These are phyloP conservation scores for Loris lydekkerianus DNA, from an alignment of 2,797 vertebrate genomes.

Conservation along the genomic window DNA sequence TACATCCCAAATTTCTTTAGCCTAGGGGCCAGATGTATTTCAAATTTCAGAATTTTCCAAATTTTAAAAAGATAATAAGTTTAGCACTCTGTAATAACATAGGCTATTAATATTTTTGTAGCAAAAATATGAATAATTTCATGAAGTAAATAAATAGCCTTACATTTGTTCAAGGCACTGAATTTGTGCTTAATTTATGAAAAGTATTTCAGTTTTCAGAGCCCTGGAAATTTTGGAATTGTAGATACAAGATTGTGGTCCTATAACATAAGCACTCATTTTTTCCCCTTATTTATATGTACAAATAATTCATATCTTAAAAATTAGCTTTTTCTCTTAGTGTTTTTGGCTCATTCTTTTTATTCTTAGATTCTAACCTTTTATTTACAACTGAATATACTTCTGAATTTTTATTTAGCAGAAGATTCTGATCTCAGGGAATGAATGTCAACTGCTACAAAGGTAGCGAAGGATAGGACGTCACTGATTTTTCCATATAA, in stretches of 20 bases:
- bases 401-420: constrained; percentile 14
- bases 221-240: not conserved
- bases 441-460: not conserved
- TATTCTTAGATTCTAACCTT: not conserved
- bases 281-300: not conserved
- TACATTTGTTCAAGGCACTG: not conserved
- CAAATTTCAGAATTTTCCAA: constrained; percentile 37
- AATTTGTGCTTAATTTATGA: constrained; percentile 25
- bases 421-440: not conserved
- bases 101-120: not conserved
- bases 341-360: not conserved
- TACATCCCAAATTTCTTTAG: not conserved
- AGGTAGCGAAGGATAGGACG: not conserved
- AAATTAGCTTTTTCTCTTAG: not conserved
- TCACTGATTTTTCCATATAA: not conserved
- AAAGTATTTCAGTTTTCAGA: constrained; percentile 34
- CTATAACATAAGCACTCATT: not conserved
- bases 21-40: not conserved
- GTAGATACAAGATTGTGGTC: not conserved
- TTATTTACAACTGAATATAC: not conserved
- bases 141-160: not conserved
- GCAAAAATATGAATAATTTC: constrained; percentile 21
- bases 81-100: constrained; percentile 13
- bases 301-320: not conserved
- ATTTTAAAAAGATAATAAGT: not conserved